Evolutionary conservation across 2,888 invertebrate species (phyloP), one percentile per base, ranked within the genome.

Genomic region (Drosophila tripunctata): DNA sequence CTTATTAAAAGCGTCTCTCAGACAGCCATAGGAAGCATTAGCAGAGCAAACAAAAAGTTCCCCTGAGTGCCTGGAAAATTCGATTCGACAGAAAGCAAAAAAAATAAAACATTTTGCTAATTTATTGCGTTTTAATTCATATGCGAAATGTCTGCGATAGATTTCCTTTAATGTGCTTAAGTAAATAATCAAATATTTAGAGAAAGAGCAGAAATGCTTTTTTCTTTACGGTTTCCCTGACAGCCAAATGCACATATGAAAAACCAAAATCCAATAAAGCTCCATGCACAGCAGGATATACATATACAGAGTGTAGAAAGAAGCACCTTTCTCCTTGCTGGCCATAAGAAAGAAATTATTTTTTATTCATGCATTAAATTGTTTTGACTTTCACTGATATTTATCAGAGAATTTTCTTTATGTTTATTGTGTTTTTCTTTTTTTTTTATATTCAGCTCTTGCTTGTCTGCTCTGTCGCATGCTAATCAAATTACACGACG

Each of bases 361-460:
- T 88, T 78, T 89, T 89, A 90, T 90, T 90, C 90, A 89, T 79
- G 90, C 91, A 90, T 89, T 89, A 90, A 90, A 90, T 90, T 90
- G 90, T 89, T 89, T 89, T 89, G 89, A 89, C 90, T 90, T 75
- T 68, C 56, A 60, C 78, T 41, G 81, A 81, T 81, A 81, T 65
- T 50, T 78, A 81, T 81, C 81, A 43, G 64, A 62, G 27, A 24
- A 21, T 81, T 67, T 87, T 81, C 85, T 81, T 78, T 81, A 81
- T 67, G 87, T 71, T 87, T 81, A 87, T 81, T 84, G 77, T 82
- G 50, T 52, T 84, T 58, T 52, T 36, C 47, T 38, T 7, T 2
- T 15, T 38, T 44, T 84, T 58, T 52, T 36, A 45, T 38, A 5
- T 2, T 15, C 41, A 40, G 30, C 30, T 36, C 21, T 57, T 69